Percentiles rank a stretch among this genome's conserved stretches.
Conservation (phyloP, 1,140 invertebrate genomes). For the Solen grandis region DNA sequence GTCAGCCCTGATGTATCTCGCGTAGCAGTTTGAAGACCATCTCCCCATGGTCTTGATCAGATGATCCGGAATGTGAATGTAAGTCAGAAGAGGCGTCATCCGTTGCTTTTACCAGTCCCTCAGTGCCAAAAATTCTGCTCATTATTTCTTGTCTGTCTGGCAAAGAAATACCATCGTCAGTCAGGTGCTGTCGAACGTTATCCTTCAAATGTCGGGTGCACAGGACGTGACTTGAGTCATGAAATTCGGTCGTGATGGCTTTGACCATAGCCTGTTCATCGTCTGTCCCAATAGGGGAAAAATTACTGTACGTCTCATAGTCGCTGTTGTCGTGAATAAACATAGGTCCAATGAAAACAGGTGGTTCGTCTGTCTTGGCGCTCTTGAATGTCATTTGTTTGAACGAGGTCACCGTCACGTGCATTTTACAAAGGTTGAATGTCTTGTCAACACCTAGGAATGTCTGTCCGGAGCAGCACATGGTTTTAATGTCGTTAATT, state of each 20-base stretch:
- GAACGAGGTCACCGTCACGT: constrained; percentile 36
- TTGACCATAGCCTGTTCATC: constrained; percentile 45
- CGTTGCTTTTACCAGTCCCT: background rate
- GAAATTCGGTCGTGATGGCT: constrained; percentile 23
- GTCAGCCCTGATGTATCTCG: too few species aligned
- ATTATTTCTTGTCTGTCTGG: constrained; percentile 7
- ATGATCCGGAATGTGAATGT: too few species aligned
- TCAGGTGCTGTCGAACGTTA: constrained; percentile 15
- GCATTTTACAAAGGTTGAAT: constrained; percentile 56
- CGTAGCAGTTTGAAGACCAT: too few species aligned
- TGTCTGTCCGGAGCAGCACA: constrained; percentile 48
- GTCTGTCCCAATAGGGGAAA: constrained; percentile 46
- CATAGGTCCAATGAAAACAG: too few species aligned
- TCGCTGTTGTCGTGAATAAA: constrained; percentile 57
- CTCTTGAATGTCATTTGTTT: constrained; percentile 23
- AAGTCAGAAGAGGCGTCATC: too few species aligned
- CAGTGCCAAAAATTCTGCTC: constrained; percentile 16
- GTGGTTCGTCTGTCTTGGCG: background rate
- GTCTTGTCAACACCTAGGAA: constrained; percentile 56
- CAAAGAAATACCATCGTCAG: constrained; percentile 2
- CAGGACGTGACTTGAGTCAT: constrained; percentile 17
- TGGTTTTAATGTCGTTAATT: constrained; percentile 46
- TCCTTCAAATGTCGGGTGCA: constrained; percentile 29
- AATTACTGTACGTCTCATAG: constrained; percentile 39
- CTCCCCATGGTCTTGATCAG: too few species aligned